A percentile compares a stretch with the other conserved stretches of the same genome.
Conservation (phyloP, 2,113 vertebrate species). For the Isichthys henryi region DNA sequence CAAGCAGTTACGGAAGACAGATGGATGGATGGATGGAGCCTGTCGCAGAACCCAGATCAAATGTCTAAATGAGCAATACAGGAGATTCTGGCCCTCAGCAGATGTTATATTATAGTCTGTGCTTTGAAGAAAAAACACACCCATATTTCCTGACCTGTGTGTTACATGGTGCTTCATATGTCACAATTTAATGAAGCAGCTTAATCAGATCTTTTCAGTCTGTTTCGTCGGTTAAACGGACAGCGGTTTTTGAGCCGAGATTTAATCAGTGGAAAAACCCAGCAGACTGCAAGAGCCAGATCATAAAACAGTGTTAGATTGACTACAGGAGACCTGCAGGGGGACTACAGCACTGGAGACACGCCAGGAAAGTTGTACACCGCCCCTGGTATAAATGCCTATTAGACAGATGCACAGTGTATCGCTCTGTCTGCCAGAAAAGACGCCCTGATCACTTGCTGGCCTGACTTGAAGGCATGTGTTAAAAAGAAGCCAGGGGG, state of each 20-base stretch:
- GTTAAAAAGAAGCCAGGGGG: not conserved
- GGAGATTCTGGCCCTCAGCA: not conserved
- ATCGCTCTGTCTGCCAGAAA: not conserved
- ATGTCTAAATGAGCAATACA: not conserved
- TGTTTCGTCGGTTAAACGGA: not conserved
- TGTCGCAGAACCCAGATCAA: not conserved
- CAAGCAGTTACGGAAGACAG: not conserved
- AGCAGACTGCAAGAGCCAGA: not conserved
- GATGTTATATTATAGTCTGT: not conserved
- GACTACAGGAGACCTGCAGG: not conserved
- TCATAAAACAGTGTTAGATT: not conserved
- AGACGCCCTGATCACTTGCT: not conserved
- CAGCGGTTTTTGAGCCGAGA: not conserved
- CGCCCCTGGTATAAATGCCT: not conserved
- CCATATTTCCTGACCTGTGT: not conserved
- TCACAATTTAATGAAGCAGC: not conserved
- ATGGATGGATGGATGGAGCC: not conserved
- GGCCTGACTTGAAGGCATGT: not conserved
- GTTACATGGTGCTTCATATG: not conserved
- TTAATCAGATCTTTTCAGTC: slow-evolving; percentile 7
- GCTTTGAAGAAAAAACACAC: not conserved
- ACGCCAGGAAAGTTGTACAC: not conserved
- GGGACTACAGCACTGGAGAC: not conserved
- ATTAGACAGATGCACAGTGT: not conserved
- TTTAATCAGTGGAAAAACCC: slow-evolving; percentile 12